A percentile compares a stretch with the other conserved stretches of the same genome.
Evolutionary conservation across 2,888 invertebrate species (phyloP).

Genomic region (Apodemia mormo): DNA sequence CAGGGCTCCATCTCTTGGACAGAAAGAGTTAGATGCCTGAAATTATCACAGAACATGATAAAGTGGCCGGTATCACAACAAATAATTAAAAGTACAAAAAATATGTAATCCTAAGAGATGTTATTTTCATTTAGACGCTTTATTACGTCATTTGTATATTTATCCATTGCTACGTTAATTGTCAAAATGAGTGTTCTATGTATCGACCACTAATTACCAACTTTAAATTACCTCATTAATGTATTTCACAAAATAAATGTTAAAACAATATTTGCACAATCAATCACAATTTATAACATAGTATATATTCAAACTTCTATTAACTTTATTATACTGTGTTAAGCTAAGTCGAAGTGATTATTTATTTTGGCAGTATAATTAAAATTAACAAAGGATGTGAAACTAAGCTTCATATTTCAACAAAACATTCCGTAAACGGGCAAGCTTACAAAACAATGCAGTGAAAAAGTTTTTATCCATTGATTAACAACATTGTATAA

Average conservation of each 20-base stretch:
- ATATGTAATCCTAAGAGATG: no score
- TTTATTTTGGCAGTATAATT: not conserved
- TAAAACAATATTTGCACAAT: not conserved
- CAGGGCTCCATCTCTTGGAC: no score
- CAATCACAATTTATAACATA: not conserved
- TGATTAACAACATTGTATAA: not conserved
- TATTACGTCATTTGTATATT: no score
- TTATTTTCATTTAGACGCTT: no score
- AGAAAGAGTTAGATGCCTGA: no score
- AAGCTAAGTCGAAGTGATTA: not conserved
- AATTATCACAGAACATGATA: no score
- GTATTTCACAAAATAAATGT: not conserved
- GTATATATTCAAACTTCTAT: no score
- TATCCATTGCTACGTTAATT: not conserved
- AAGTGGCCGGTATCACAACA: no score
- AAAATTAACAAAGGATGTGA: slow-evolving; percentile 12
- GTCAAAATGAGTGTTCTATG: not conserved
- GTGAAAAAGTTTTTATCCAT: not conserved
- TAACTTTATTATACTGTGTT: not conserved
- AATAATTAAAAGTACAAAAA: no score
- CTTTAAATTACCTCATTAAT: not conserved
- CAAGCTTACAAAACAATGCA: not conserved
- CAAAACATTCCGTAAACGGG: not conserved
- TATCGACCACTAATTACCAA: not conserved
- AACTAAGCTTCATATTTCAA: not conserved